Percentiles rank a stretch among this genome's conserved stretches.
These are phyloP conservation scores for Prochilodus magdalenae DNA, from an alignment of 2,113 vertebrate genomes.

Conservation along the genomic window DNA sequence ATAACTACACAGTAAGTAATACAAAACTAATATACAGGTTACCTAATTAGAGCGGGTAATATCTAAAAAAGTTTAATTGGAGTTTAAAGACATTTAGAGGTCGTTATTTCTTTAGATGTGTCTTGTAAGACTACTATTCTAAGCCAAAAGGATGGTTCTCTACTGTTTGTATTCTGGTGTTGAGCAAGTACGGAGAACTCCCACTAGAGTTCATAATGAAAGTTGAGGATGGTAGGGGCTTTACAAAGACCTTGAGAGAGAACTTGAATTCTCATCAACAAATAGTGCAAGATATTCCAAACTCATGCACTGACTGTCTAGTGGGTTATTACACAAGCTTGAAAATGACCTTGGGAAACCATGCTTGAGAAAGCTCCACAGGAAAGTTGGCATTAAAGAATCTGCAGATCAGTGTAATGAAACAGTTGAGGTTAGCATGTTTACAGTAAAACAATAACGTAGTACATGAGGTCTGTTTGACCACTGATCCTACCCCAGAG, in stretches of 20 bases:
- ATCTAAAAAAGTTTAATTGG: background rate
- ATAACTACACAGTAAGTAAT: background rate
- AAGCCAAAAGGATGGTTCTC: background rate
- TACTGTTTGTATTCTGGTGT: background rate
- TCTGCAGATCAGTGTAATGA: constrained; percentile 57
- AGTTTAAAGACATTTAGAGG: too few species aligned
- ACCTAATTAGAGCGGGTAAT: background rate
- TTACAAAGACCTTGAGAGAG: constrained; percentile 56
- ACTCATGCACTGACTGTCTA: constrained; percentile 63
- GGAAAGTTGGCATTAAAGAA: background rate
- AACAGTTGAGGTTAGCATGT: background rate
- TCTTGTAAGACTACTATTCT: background rate
- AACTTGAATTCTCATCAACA: constrained; percentile 40
- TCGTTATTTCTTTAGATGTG: too few species aligned
- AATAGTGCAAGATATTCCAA: constrained; percentile 57
- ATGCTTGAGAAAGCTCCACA: constrained; percentile 50
- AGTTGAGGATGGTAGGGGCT: constrained; percentile 49
- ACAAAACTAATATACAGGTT: background rate
- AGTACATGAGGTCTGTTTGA: background rate
- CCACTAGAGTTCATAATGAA: constrained; percentile 7
- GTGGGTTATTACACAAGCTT: constrained; percentile 64
- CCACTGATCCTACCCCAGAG: background rate
- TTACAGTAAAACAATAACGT: background rate
- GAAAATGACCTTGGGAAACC: constrained; percentile 67
- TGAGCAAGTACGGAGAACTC: constrained; percentile 15